Evolutionary conservation across 2,113 vertebrate species (phyloP), one percentile per base, ranked within the genome.

Genomic region (Oriolus oriolus): DNA sequence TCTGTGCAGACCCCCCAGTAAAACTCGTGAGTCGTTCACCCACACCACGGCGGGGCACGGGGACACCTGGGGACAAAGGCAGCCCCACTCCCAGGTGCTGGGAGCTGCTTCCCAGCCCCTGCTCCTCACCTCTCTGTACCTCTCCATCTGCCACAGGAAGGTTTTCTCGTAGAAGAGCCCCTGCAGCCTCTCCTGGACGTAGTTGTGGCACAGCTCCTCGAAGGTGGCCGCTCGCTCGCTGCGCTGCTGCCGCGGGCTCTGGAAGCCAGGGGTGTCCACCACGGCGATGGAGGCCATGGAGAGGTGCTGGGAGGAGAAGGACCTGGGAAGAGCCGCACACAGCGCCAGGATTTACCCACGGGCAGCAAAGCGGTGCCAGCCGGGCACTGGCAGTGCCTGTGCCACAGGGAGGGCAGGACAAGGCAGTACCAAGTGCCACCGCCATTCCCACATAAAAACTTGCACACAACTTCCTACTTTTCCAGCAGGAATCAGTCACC

Each of bases 191-290:
- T 99, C 99, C 0, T 99, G 99, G 33, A 98, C 45, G 7, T 99
- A 99, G 94, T 99, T 99, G 97, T 98, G 98, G 60, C 99, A 99
- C 75, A 99, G 98, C 84, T 99, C 99, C 1, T 99, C 98, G 4
- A 99, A 99, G 33, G 98, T 98, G 9, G 98, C 99, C 0, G 98
- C 99, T 8, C 99, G 97, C 64, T 99, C 98, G 8, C 96, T 95
- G 2, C 93, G 93, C 15, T 93, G 94, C 91, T 99, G 98, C 61
- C 99, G 97, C 0, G 99, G 99, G 97, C 98, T 99, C 77, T 98
- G 98, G 42, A 99, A 98, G 77, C 99, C 99, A 0, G 99, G 99
- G 1, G 97, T 96, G 97, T 99, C 99, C 84, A 99, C 98, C 95
- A 99, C 98, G n/a, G 98, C 96, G n/a, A 99, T 98, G 11, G 99